Base-by-base conservation (phyloP, 2,797 vertebrate genomes). In the Craterocephalus amniculus region DNA sequence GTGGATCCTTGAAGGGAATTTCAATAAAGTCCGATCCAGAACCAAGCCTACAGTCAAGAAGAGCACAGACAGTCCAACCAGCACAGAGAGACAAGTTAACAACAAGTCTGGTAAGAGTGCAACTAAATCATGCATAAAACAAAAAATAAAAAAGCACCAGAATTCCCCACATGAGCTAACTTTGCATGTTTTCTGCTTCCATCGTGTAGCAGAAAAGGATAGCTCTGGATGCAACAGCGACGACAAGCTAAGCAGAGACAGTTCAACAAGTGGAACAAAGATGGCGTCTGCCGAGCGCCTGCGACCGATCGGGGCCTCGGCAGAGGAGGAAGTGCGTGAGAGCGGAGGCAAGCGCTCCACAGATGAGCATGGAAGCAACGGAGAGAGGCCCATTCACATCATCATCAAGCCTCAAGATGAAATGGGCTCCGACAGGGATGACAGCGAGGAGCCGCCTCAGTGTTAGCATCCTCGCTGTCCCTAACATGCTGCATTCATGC, bases 1-100 rank as follows among this genome's bases (percentile, higher is more conserved):
- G 0, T 99, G 97, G 97, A 96, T 98, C 87, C 94, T 95, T 62
- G 95, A 98, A 52, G 90, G 95, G 26, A 93, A 94, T 69, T 91
- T 91, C 54, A 90, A 95, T 86, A 95, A 88, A 87, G 69, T 88
- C 8, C 88, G 89, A 7, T 79, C 91, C 65, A 95, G 91, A 88
- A 72, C 83, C 0, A 94, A 87, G 65, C 74, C 86, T 4, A 45
- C 87, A 16, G 93, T 89, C 66, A 95, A 92, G 79, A 96, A 93
- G 69, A 6, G 85, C 6, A 88, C 76, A 2, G 95, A 95, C n/a
- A 72, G 69, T 27, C 71, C 60, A 0, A 86, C 84, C 70, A 65
- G 77, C 61, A 78, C 58, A 0, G 88, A 94, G 68, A 91, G 86
- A 79, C 78, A 79, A 36, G 59, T 67, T n/a, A 73, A 70, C 22